These are phyloP conservation scores for Sphaerodactylus townsendi DNA, from an alignment of 2,113 vertebrate species.

Conservation along the genomic window DNA sequence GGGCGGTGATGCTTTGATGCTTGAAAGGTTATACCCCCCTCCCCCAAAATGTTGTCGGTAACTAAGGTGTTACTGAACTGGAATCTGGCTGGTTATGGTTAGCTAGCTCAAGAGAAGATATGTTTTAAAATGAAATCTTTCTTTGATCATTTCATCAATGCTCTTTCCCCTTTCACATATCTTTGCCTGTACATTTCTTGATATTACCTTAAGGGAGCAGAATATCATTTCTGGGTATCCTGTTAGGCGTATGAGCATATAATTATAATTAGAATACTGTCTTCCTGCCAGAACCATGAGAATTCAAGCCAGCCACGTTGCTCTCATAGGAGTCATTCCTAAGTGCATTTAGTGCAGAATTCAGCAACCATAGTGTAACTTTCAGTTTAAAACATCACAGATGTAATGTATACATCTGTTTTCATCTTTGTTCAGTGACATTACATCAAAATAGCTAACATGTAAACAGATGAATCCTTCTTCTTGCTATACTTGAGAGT, in stretches of 20 bases:
- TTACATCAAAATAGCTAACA: conserved; percentile 41
- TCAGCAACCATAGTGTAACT: conserved; percentile 34
- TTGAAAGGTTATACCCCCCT: too few species aligned
- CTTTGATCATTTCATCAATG: not conserved
- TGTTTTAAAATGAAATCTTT: not conserved
- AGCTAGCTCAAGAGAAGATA: not conserved
- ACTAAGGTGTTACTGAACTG: too few species aligned
- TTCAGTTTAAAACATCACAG: conserved; percentile 44
- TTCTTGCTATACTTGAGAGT: not conserved
- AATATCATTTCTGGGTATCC: not conserved
- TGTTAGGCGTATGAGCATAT: not conserved
- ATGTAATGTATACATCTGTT: conserved; percentile 56
- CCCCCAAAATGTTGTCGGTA: too few species aligned
- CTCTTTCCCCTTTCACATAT: not conserved
- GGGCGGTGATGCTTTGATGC: too few species aligned
- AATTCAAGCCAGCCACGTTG: not conserved
- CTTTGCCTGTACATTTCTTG: not conserved
- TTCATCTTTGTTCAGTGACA: conserved; percentile 47
- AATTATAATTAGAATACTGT: not conserved
- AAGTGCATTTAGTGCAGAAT: not conserved
- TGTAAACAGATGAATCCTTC: conserved; percentile 30
- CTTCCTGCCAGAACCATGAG: not conserved
- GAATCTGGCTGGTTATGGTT: not conserved
- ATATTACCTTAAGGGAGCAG: not conserved
- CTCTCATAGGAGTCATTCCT: not conserved